Conservation (phyloP, 2,888 invertebrate genomes). For the Boloria selene region DNA sequence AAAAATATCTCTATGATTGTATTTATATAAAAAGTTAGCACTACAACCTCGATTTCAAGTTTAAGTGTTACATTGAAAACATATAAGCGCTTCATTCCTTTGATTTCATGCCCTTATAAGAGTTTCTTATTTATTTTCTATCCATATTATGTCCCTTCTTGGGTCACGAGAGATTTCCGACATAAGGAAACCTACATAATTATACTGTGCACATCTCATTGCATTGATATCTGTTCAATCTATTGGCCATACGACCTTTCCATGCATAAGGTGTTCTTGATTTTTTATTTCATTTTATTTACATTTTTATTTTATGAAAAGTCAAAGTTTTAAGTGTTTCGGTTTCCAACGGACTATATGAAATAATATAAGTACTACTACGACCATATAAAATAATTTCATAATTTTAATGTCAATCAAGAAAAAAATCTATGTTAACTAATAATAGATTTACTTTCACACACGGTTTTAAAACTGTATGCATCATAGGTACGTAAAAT, state of each 20-base stretch:
- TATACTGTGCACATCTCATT: conserved; percentile 23
- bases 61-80: conserved; percentile 34
- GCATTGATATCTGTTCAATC: conserved; percentile 30
- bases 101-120: conserved; percentile 39
- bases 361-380: too few relatives aligned
- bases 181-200: conserved; percentile 34
- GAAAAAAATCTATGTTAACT: too few relatives aligned
- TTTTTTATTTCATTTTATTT: background rate
- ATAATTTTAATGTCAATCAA: too few relatives aligned
- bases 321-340: too few relatives aligned
- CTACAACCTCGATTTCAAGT: conserved; percentile 32
- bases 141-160: conserved; percentile 36
- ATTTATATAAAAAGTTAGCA: conserved; percentile 2
- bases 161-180: conserved; percentile 36
- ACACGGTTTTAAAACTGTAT: too few relatives aligned
- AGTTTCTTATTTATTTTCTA: conserved; percentile 36
- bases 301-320: background rate
- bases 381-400: too few relatives aligned
- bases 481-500: too few relatives aligned
- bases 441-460: too few relatives aligned
- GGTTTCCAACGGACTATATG: too few relatives aligned
- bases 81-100: conserved; percentile 34
- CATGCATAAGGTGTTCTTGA: conserved; percentile 19
- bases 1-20: background rate
- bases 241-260: conserved; percentile 27